Conservation (phyloP, 2,797 vertebrate genomes). For the Oceanodroma leucorhoa region DNA sequence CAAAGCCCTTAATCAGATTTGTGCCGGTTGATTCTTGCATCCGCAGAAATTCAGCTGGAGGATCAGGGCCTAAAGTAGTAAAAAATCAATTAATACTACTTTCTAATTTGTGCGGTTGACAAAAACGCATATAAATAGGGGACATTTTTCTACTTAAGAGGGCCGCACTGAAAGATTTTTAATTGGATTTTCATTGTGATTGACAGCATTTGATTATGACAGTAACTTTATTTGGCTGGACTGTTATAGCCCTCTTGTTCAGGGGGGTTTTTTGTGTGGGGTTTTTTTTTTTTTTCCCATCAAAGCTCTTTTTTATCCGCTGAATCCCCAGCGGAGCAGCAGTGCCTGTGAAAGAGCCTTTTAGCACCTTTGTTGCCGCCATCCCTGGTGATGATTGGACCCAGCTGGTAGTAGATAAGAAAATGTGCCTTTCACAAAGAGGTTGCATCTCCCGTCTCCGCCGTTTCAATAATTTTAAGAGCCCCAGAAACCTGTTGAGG, state of each 20-base stretch:
- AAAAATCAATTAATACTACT: conserved; percentile 68
- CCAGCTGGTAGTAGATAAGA: conserved; percentile 86
- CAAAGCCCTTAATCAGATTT: conserved; percentile 61
- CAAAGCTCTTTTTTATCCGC: conserved; percentile 62
- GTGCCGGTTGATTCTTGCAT: conserved; percentile 28
- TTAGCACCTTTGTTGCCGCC: conserved; percentile 91
- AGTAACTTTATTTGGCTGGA: conserved; percentile 79
- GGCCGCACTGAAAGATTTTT: conserved; percentile 66
- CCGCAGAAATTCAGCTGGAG: conserved; percentile 47
- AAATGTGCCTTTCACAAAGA: conserved; percentile 84
- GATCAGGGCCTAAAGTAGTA: conserved; percentile 39
- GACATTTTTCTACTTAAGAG: conserved; percentile 72
- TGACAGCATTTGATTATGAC: conserved; percentile 77
- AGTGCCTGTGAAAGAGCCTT: conserved; percentile 89
- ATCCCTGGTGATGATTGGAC: conserved; percentile 84
- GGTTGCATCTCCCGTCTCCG: conserved; percentile 76
- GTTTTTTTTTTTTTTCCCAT: not conserved
- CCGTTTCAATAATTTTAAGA: conserved; percentile 78
- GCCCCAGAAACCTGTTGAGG: conserved; percentile 81
- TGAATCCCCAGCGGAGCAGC: conserved; percentile 78
- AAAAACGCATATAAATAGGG: conserved; percentile 67
- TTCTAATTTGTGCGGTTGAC: conserved; percentile 61
- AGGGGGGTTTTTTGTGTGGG: not conserved
- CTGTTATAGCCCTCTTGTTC: conserved; percentile 68
- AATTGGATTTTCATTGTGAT: conserved; percentile 81